These are phyloP conservation scores for Rhombomys opimus DNA, from an alignment of 2,113 vertebrate genomes.

Conservation along the genomic window DNA sequence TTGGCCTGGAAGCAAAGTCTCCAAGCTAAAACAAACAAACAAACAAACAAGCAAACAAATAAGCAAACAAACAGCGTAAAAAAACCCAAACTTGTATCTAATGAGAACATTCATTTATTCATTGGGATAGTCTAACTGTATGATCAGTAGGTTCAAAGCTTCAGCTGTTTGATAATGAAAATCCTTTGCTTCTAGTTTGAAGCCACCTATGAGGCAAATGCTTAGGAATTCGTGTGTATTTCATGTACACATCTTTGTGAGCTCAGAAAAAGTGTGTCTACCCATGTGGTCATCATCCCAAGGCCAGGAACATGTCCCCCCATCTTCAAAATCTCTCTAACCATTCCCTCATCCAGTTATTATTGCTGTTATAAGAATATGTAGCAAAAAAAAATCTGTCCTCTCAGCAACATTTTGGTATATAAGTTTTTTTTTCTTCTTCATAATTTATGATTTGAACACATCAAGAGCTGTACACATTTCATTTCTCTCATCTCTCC, in stretches of 20 bases:
- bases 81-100: background rate
- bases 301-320: no score
- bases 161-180: background rate
- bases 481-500: background rate
- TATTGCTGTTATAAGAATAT: background rate
- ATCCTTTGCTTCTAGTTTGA: background rate
- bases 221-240: background rate
- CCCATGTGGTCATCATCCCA: no score
- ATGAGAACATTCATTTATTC: background rate
- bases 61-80: background rate
- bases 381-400: no score
- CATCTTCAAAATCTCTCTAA: background rate
- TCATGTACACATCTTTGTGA: background rate
- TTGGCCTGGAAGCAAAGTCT: background rate
- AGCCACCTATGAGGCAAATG: background rate
- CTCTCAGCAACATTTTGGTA: background rate
- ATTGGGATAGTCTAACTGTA: background rate
- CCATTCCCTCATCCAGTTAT: no score
- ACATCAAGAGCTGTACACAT: no score
- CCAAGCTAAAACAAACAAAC: background rate
- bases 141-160: background rate
- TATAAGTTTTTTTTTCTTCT: fast-evolving
- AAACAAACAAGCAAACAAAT: background rate
- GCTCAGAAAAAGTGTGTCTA: no score
- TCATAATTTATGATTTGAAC: background rate